Evolutionary conservation across 2,888 invertebrate genomes (phyloP).

Genomic region (Dolomedes plantarius): DNA sequence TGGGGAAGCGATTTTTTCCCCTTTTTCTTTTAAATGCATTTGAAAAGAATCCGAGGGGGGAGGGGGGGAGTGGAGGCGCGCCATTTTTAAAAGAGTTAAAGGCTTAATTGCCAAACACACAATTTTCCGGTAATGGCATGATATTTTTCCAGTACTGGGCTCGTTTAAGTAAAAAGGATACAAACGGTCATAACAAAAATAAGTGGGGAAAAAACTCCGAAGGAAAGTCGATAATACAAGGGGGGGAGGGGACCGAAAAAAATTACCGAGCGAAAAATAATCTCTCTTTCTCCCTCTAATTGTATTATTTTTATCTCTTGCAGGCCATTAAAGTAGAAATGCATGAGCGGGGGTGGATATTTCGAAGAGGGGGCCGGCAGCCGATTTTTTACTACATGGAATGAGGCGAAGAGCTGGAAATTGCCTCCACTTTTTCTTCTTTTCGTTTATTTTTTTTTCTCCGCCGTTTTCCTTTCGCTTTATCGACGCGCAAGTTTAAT

Average conservation of each 20-base stretch:
- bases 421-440: conserved; percentile 25
- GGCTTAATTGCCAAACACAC: conserved; percentile 64
- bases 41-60: not conserved
- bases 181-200: conserved; percentile 22
- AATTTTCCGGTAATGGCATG: conserved; percentile 67
- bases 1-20: not conserved
- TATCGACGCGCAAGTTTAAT: conserved; percentile 51
- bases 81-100: conserved; percentile 46
- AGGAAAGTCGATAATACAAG: conserved; percentile 47
- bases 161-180: conserved; percentile 17
- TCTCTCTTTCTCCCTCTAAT: conserved; percentile 61
- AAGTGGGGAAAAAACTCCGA: conserved; percentile 22
- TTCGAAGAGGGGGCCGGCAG: conserved; percentile 13
- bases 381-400: conserved; percentile 10
- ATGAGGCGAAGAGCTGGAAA: conserved; percentile 50
- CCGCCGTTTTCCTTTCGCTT: conserved; percentile 28
- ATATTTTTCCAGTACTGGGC: conserved; percentile 46
- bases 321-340: conserved; percentile 65
- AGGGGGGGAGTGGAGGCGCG: conserved; percentile 6
- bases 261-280: conserved; percentile 51
- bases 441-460: conserved; percentile 26
- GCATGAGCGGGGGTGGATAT: conserved; percentile 27
- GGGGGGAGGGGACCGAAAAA: conserved; percentile 27
- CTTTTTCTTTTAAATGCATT: conserved; percentile 9
- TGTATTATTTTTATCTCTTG: conserved; percentile 69